A percentile compares a stretch with the other conserved stretches of the same genome.
Evolutionary conservation across 2,797 vertebrate genomes (phyloP).

Genomic region (Thalassophryne amazonica): DNA sequence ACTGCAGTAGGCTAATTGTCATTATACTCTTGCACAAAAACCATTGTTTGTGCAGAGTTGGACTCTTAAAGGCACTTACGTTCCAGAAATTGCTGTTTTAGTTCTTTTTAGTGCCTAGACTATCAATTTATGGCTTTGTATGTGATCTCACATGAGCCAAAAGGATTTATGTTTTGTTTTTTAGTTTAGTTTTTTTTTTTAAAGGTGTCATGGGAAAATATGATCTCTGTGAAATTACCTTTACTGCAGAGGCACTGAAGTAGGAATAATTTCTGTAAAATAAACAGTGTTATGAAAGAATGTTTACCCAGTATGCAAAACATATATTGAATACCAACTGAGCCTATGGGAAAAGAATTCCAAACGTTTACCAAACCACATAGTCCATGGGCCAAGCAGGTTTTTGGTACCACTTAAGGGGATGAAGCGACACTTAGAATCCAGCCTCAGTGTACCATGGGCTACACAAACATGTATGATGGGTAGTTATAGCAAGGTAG

Average conservation of each 20-base stretch:
- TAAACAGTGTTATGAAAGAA: too few relatives aligned
- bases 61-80: neutral
- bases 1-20: neutral
- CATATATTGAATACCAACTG: too few relatives aligned
- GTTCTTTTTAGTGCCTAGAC: neutral
- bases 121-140: constrained; percentile 4
- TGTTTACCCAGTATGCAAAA: too few relatives aligned
- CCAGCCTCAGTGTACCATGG: too few relatives aligned
- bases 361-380: too few relatives aligned
- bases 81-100: neutral
- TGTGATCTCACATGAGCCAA: neutral
- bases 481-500: too few relatives aligned
- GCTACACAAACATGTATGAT: too few relatives aligned
- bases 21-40: neutral
- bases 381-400: too few relatives aligned
- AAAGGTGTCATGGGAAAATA: constrained; percentile 8
- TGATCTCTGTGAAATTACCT: neutral
- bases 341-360: too few relatives aligned
- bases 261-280: constrained; percentile 4
- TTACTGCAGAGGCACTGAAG: constrained; percentile 4
- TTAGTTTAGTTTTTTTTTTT: constrained; percentile 4
- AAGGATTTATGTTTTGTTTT: constrained; percentile 1
- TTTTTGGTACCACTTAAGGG: too few relatives aligned
- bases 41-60: neutral
- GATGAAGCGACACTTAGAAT: too few relatives aligned